A percentile compares a stretch with the other conserved stretches of the same genome.
Conservation (phyloP, 2,888 invertebrate species). For the Latrodectus elegans region DNA sequence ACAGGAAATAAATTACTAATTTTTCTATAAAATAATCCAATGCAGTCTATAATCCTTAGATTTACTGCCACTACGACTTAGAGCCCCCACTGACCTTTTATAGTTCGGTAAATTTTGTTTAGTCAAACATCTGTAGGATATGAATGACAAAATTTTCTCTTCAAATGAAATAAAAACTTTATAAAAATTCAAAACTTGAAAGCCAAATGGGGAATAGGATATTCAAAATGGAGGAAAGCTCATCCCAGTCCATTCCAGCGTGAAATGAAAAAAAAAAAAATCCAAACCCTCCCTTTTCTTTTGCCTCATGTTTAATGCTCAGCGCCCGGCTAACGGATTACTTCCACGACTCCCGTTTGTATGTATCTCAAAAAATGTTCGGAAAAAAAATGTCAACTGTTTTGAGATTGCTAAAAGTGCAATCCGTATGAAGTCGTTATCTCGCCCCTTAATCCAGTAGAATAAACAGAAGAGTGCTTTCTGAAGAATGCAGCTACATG, state of each 20-base stretch:
- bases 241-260: conserved; percentile 48
- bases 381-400: conserved; percentile 35
- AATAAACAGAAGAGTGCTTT: conserved; percentile 27
- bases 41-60: no score
- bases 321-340: conserved; percentile 63
- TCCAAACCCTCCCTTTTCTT: conserved; percentile 33
- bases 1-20: no score
- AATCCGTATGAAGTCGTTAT: conserved; percentile 45
- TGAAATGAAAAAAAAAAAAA: conserved; percentile 65
- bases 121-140: conserved; percentile 39
- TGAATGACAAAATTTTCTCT: conserved; percentile 45
- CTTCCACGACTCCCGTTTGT: conserved; percentile 39
- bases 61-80: no score
- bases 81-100: conserved; percentile 9
- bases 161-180: conserved; percentile 32
- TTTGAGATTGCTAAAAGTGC: conserved; percentile 46
- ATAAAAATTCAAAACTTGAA: conserved; percentile 46
- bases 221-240: conserved; percentile 37
- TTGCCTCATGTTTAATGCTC: conserved; percentile 54
- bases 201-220: conserved; percentile 40
- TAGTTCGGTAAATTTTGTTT: conserved; percentile 24
- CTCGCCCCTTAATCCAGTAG: conserved; percentile 23
- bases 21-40: no score
- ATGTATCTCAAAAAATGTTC: conserved; percentile 25
- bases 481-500: background rate